Evolutionary conservation across 30 jellyfish, hydroid and myxozoan species (phyloP).

Genomic region (Nemopilema nomurai): DNA sequence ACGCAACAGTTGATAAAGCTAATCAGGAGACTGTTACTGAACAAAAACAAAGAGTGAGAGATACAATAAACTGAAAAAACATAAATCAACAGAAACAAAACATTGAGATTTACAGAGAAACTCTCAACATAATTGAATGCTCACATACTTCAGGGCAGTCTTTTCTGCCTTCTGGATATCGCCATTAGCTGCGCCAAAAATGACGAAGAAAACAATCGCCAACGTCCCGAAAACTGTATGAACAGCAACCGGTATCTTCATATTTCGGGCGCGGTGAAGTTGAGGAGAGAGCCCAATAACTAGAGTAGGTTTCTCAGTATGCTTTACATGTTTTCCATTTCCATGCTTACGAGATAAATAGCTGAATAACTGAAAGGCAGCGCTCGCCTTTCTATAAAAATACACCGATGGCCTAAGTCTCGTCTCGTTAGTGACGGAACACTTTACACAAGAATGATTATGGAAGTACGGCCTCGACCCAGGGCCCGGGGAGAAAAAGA

Average conservation of each 20-base stretch:
- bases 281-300: not conserved
- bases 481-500: not conserved
- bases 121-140: not conserved
- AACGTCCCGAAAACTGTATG: not conserved
- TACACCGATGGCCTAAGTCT: constrained; percentile 19
- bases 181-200: not conserved
- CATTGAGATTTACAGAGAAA: not conserved
- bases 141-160: not conserved
- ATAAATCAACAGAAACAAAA: no score
- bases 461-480: constrained; percentile 14
- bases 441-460: constrained; percentile 15
- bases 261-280: not conserved
- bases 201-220: constrained; percentile 1
- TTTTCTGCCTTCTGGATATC: not conserved
- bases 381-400: not conserved
- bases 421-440: constrained; percentile 53
- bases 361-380: not conserved
- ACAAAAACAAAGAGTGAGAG: no score
- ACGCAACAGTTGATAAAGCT: no score
- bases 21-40: no score
- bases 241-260: constrained; percentile 10
- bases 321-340: no score
- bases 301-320: no score
- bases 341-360: no score
- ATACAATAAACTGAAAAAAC: no score